These are phyloP conservation scores for Marisa cornuarietis DNA, from an alignment of 1,140 invertebrate species.

Conservation along the genomic window DNA sequence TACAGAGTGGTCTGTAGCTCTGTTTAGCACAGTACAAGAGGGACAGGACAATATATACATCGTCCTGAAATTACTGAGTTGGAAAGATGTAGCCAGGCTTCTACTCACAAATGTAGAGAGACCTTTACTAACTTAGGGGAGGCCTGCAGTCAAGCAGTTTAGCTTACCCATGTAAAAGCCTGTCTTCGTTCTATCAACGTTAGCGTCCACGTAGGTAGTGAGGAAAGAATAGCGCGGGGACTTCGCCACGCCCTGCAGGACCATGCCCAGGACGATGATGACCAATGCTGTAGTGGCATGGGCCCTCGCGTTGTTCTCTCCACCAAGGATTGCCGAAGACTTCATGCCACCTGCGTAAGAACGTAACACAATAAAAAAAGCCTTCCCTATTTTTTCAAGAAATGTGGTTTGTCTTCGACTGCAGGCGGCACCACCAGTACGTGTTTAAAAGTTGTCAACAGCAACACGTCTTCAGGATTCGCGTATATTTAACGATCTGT, in stretches of 20 bases:
- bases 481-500: not conserved
- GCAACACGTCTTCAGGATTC: not conserved
- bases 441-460: no score
- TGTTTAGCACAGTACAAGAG: no score
- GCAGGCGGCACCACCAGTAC: no score
- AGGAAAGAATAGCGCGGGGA: conserved; percentile 16
- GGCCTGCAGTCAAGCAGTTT: no score
- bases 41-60: no score
- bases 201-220: conserved; percentile 14
- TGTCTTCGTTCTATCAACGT: conserved; percentile 12
- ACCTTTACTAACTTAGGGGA: no score
- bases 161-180: conserved; percentile 25
- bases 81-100: no score
- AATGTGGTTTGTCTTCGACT: no score
- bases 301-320: not conserved
- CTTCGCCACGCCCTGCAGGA: conserved; percentile 13
- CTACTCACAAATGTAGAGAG: no score
- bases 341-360: not conserved
- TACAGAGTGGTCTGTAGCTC: no score
- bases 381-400: no score
- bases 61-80: no score
- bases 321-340: not conserved
- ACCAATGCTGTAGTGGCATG: conserved; percentile 15
- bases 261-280: conserved; percentile 23
- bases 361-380: not conserved